Evolutionary conservation across 1,140 invertebrate genomes (phyloP).

Genomic region (Ylistrum balloti): DNA sequence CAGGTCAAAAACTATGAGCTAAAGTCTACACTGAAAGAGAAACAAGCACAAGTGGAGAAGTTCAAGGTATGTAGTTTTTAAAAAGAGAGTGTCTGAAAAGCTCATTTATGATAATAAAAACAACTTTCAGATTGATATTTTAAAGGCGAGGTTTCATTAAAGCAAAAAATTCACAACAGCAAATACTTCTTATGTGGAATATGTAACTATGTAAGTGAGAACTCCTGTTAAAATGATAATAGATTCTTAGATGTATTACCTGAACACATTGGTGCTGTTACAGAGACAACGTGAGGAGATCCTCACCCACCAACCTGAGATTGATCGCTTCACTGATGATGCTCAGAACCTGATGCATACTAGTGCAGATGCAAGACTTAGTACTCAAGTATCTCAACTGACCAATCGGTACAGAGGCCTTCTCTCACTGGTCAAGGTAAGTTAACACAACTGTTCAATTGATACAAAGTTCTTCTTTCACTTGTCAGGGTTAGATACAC

Average conservation of each 20-base stretch:
- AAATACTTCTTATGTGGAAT: too few relatives aligned
- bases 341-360: constrained; percentile 93
- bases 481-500: too few relatives aligned
- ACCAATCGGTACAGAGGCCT: constrained; percentile 93
- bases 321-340: constrained; percentile 94
- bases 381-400: constrained; percentile 93
- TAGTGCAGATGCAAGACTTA: constrained; percentile 92
- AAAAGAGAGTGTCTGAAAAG: too few relatives aligned
- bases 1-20: constrained; percentile 93
- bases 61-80: constrained; percentile 85
- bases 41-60: constrained; percentile 88
- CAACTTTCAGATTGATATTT: too few relatives aligned
- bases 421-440: constrained; percentile 82
- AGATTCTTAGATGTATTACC: too few relatives aligned
- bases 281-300: constrained; percentile 79
- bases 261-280: constrained; percentile 51
- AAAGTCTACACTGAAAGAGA: constrained; percentile 91
- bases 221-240: too few relatives aligned
- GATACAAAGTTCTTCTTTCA: too few relatives aligned
- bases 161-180: too few relatives aligned
- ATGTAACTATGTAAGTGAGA: too few relatives aligned
- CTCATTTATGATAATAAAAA: too few relatives aligned
- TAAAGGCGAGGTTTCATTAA: too few relatives aligned
- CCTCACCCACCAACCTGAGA: constrained; percentile 82
- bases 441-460: constrained; percentile 91